Evolutionary conservation across 2,888 invertebrate species (phyloP).

Genomic region (Netelia melanura): DNA sequence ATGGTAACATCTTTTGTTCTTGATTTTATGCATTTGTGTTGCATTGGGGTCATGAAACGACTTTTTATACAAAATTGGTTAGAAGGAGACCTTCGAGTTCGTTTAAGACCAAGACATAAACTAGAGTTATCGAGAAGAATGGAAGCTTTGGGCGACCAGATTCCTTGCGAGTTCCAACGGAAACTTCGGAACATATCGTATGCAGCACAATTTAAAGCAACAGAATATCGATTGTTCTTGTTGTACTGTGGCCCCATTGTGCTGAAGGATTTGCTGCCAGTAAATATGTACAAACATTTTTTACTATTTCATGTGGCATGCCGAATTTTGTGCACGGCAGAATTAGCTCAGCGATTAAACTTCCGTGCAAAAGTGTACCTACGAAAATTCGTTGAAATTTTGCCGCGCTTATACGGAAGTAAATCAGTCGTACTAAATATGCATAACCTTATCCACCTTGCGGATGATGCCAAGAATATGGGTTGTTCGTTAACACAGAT

Average conservation of each 20-base stretch:
- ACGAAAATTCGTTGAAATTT: not conserved
- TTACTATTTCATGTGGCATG: conserved; percentile 61
- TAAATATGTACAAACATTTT: too few relatives aligned
- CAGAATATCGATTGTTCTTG: too few relatives aligned
- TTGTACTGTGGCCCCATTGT: too few relatives aligned
- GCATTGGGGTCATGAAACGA: not conserved
- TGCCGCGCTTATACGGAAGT: too few relatives aligned
- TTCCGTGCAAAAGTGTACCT: conserved; percentile 44
- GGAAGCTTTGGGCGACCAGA: too few relatives aligned
- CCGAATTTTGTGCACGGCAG: conserved; percentile 40
- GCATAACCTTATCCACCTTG: too few relatives aligned
- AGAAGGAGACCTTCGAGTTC: not conserved
- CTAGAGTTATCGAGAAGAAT: not conserved
- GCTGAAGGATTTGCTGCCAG: too few relatives aligned
- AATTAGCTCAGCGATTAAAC: conserved; percentile 3
- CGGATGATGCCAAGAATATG: too few relatives aligned
- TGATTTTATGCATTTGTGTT: conserved; percentile 61
- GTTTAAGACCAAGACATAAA: not conserved
- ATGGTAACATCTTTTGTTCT: conserved; percentile 29
- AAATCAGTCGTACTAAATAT: too few relatives aligned
- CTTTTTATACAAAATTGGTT: conserved; percentile 18
- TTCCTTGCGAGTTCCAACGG: too few relatives aligned
- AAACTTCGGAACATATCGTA: too few relatives aligned
- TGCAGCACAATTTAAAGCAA: too few relatives aligned
- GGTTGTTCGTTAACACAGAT: not conserved